These are phyloP conservation scores for Clarias batrachus DNA, from an alignment of 2,113 vertebrate species.

Conservation along the genomic window DNA sequence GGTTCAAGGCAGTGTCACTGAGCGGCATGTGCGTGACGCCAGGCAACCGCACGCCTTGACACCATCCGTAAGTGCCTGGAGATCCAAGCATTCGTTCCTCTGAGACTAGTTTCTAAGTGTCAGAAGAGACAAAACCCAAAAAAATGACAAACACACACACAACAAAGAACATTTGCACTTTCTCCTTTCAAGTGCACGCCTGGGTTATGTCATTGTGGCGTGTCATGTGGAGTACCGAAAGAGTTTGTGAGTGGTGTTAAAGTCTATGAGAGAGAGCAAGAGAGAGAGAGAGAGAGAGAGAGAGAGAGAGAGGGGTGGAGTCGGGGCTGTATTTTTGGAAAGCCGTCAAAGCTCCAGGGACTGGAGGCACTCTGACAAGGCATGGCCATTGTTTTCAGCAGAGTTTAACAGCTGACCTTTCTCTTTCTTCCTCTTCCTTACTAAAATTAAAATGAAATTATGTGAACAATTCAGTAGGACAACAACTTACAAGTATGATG, in stretches of 20 bases:
- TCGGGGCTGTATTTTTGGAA: conserved; percentile 62
- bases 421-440: conserved; percentile 27
- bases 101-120: conserved; percentile 48
- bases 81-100: conserved; percentile 47
- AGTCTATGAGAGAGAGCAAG: neutral
- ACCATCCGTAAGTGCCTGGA: conserved; percentile 49
- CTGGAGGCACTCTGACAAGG: conserved; percentile 42
- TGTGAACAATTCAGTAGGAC: neutral
- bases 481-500: neutral
- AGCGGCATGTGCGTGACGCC: conserved; percentile 38
- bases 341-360: conserved; percentile 41
- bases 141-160: neutral
- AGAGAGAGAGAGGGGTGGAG: conserved; percentile 33
- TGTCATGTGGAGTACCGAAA: conserved; percentile 37
- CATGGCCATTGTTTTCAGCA: conserved; percentile 38
- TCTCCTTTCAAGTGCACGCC: conserved; percentile 44
- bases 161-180: conserved; percentile 37
- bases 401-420: conserved; percentile 39
- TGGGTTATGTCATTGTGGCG: conserved; percentile 39
- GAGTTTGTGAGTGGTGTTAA: conserved; percentile 31
- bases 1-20: conserved; percentile 56
- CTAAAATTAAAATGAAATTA: conserved; percentile 8
- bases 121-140: conserved; percentile 47
- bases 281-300: neutral
- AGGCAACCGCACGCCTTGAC: conserved; percentile 51